Evolutionary conservation across 2,113 vertebrate genomes (phyloP), one percentile per base, ranked within the genome.

Genomic region (Nothoprocta perdicaria): DNA sequence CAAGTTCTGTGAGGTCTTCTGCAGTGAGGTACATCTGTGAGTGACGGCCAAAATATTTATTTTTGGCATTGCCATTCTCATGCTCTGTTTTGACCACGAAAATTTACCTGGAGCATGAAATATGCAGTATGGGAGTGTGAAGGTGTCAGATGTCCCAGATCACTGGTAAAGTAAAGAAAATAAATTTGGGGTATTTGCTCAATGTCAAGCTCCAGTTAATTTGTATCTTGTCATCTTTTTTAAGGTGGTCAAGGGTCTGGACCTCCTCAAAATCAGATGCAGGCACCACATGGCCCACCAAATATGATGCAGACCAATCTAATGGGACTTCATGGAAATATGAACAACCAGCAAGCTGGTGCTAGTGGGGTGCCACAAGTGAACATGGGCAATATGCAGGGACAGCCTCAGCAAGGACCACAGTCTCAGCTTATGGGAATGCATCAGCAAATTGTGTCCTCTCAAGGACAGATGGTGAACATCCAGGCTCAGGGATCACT

Each of bases 371-470:
- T 97, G 97, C 98, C 90, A 58, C 98, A 97, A 94, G 98, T 97
- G 88, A 98, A 97, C 93, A 97, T 98, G 93, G 96, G 98, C 92
- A 98, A 77, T 96, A 98, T 99, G 41, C 98, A 98, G 96, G 98
- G 98, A 60, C 99, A 99, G 94, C 96, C 98, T 77, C 98, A 98
- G 92, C 98, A 98, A 97, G 98, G 98, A 96, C 97, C 98, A 95
- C 98, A 98, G 96, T 98, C 98, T 94, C 99, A 99, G 86, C 98
- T 99, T 75, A 98, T 99, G 97, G 98, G 98, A 94, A 99, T 99
- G 97, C 98, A 99, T 97, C 99, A 99, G 97, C 98, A 98, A 90
- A 98, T 99, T 5, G 98, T 98, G 61, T 98, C 99, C 74, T 98
- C 99, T 92, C 99, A 99, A 97, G 98, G 98, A 91, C 99, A 99